Conservation (phyloP, 2,888 invertebrate genomes). For the Dastarcus helophoroides region DNA sequence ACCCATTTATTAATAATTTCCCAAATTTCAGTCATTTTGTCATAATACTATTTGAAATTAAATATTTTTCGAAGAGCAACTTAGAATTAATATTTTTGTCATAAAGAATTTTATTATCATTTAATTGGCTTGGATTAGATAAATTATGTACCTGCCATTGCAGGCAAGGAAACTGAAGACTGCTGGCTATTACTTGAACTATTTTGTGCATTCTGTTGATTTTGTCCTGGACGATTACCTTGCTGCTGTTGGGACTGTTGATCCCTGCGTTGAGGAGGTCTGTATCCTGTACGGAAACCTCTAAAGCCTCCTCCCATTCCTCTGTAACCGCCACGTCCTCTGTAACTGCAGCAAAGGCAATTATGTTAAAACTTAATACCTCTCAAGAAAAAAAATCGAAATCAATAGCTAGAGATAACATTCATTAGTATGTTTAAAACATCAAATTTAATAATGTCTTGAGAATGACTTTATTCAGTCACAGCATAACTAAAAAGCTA, state of each 20-base stretch:
- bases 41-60: conserved; percentile 2
- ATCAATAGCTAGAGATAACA: not conserved
- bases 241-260: conserved; percentile 13
- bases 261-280: conserved; percentile 21
- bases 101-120: not conserved
- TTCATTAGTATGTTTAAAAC: no score
- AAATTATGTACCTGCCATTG: conserved; percentile 11
- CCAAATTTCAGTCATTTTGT: not conserved
- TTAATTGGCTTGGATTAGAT: not conserved
- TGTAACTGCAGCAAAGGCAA: conserved; percentile 35
- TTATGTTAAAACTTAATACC: not conserved
- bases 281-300: conserved; percentile 38
- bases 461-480: no score
- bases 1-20: conserved; percentile 1
- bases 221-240: conserved; percentile 53
- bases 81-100: no score
- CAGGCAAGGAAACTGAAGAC: conserved; percentile 11
- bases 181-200: conserved; percentile 2
- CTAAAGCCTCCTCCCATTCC: conserved; percentile 42
- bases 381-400: not conserved
- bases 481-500: no score
- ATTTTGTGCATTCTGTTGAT: conserved; percentile 12
- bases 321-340: conserved; percentile 50
- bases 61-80: not conserved
- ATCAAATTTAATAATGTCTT: no score